A percentile compares a stretch with the other conserved stretches of the same genome.
These are phyloP conservation scores for Philopotamus ludificatus DNA, from an alignment of 1,140 invertebrate species.

Conservation along the genomic window DNA sequence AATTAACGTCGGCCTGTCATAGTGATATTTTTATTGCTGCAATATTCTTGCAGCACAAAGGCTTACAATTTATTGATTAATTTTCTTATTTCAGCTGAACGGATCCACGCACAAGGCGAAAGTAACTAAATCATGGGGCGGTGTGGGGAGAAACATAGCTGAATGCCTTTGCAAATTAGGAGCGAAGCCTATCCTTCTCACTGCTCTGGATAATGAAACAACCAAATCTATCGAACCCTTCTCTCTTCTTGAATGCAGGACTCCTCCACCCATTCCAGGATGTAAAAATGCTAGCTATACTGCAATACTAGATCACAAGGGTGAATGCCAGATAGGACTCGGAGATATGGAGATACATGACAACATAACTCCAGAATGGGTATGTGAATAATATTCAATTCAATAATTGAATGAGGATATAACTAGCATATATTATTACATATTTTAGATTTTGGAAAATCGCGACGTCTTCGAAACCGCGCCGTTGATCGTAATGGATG, in stretches of 20 bases:
- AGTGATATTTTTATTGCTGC: not conserved
- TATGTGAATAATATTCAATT: constrained; percentile 9
- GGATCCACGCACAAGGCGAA: constrained; percentile 72
- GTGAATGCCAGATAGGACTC: constrained; percentile 76
- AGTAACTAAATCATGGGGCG: constrained; percentile 70
- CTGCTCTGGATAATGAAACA: constrained; percentile 52
- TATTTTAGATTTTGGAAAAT: constrained; percentile 55
- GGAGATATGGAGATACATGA: constrained; percentile 82
- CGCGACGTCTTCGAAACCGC: constrained; percentile 58
- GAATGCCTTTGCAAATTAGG: constrained; percentile 77
- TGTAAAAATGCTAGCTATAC: constrained; percentile 71
- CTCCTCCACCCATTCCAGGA: constrained; percentile 53
- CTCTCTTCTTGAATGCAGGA: constrained; percentile 68
- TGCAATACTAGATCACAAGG: constrained; percentile 66
- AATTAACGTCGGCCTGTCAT: not conserved
- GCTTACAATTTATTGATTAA: no score
- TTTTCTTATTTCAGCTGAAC: constrained; percentile 61
- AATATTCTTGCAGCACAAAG: not conserved
- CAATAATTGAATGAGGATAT: not conserved
- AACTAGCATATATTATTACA: constrained; percentile 12
- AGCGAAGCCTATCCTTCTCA: constrained; percentile 68
- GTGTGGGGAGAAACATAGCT: constrained; percentile 89
- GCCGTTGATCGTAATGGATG: constrained; percentile 77
- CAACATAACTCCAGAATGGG: constrained; percentile 61
- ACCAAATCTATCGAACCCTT: not conserved